These are phyloP conservation scores for Hesperophylax magnus DNA, from an alignment of 1,140 invertebrate species.

Conservation along the genomic window DNA sequence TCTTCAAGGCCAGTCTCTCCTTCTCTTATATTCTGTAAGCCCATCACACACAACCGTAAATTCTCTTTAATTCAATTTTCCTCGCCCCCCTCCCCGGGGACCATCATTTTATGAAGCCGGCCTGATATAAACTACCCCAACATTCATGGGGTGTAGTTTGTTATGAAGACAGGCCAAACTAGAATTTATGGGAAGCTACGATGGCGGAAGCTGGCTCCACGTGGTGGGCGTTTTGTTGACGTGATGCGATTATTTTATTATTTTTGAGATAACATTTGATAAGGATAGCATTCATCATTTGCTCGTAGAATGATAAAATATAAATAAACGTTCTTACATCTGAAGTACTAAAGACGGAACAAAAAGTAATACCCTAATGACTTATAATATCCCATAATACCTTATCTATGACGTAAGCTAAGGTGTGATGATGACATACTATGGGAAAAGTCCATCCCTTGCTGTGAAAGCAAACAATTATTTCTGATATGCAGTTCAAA, in stretches of 20 bases:
- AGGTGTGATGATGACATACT: too few species aligned
- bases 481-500: too few species aligned
- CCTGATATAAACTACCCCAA: slow-evolving; percentile 1
- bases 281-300: too few species aligned
- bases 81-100: background rate
- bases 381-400: too few species aligned
- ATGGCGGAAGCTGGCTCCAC: background rate
- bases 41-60: slow-evolving; percentile 31
- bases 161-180: slow-evolving; percentile 8
- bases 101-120: slow-evolving; percentile 26
- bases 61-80: slow-evolving; percentile 35
- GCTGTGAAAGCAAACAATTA: too few species aligned
- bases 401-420: too few species aligned
- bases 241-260: background rate
- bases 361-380: too few species aligned
- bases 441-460: too few species aligned
- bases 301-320: too few species aligned
- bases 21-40: background rate
- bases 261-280: background rate
- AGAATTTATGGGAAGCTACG: background rate
- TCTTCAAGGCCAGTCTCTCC: too few species aligned
- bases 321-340: too few species aligned
- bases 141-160: background rate
- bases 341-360: too few species aligned
- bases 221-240: background rate